Conservation (phyloP, 2,797 vertebrate species). For the Phrynocephalus forsythii region DNA sequence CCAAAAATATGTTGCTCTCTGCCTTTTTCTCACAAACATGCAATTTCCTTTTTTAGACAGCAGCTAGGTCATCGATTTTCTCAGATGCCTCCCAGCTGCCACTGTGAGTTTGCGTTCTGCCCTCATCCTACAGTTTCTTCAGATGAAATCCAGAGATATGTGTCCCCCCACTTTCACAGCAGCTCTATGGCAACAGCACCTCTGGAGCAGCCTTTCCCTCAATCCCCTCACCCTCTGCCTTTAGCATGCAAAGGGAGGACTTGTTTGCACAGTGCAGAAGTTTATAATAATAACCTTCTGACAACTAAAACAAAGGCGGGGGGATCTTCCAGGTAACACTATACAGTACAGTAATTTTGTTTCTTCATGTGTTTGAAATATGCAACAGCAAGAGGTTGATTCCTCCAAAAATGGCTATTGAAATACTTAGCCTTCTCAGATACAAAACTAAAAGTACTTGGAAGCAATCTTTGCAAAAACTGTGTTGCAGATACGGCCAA, state of each 20-base stretch:
- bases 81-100: slow-evolving; percentile 51
- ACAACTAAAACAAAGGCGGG: background rate
- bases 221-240: slow-evolving; percentile 33
- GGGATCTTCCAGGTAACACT: background rate
- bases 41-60: slow-evolving; percentile 71
- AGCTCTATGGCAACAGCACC: slow-evolving; percentile 68
- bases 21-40: slow-evolving; percentile 37
- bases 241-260: slow-evolving; percentile 35
- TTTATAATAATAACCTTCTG: background rate
- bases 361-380: too few relatives aligned
- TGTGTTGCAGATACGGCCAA: too few relatives aligned
- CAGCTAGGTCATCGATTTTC: slow-evolving; percentile 60
- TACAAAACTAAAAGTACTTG: too few relatives aligned
- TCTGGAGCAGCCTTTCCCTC: slow-evolving; percentile 52
- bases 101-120: slow-evolving; percentile 51
- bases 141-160: slow-evolving; percentile 61
- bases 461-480: too few relatives aligned
- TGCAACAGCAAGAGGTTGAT: too few relatives aligned
- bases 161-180: slow-evolving; percentile 46
- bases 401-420: too few relatives aligned
- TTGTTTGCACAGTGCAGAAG: slow-evolving; percentile 33
- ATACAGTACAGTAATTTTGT: too few relatives aligned
- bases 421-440: too few relatives aligned
- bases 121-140: slow-evolving; percentile 65
- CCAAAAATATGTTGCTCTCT: slow-evolving; percentile 54